Percentiles rank a stretch among this genome's conserved stretches.
These are phyloP conservation scores for Corythornis vintsioides DNA, from an alignment of 2,113 vertebrate species.

Conservation along the genomic window DNA sequence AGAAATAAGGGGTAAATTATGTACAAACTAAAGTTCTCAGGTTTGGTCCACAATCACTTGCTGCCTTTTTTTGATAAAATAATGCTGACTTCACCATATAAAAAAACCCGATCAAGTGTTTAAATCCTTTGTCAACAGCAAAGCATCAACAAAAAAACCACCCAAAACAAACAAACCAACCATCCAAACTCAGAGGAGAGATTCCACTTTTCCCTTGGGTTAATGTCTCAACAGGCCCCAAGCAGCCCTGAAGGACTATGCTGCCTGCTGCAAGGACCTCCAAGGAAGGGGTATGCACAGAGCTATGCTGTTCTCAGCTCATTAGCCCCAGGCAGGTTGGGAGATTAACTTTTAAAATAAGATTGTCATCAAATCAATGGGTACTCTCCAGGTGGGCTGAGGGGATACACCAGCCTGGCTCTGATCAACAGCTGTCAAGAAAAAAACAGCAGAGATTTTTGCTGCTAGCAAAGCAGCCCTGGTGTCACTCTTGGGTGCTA, in stretches of 20 bases:
- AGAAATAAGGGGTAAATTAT: neutral
- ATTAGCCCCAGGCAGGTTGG: neutral
- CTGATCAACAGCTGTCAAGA: neutral
- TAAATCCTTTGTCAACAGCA: neutral
- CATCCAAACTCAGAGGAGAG: neutral
- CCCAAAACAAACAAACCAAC: neutral
- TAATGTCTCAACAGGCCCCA: neutral
- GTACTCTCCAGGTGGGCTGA: neutral
- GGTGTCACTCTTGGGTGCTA: neutral
- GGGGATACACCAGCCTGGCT: neutral
- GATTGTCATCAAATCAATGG: neutral
- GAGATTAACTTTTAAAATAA: neutral
- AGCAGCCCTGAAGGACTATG: neutral
- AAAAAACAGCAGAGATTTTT: neutral
- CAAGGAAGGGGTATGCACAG: neutral
- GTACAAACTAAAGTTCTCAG: neutral
- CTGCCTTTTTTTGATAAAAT: neutral
- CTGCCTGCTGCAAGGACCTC: neutral
- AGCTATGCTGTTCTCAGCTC: neutral
- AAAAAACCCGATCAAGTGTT: neutral
- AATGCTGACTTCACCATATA: neutral
- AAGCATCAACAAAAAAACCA: neutral
- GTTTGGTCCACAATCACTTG: rapidly evolving
- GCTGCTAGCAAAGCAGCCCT: neutral
- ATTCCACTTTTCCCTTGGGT: neutral